Percentiles rank a stretch among this genome's conserved stretches.
Conservation (phyloP, 2,113 vertebrate genomes). For the Loxodonta africana region DNA sequence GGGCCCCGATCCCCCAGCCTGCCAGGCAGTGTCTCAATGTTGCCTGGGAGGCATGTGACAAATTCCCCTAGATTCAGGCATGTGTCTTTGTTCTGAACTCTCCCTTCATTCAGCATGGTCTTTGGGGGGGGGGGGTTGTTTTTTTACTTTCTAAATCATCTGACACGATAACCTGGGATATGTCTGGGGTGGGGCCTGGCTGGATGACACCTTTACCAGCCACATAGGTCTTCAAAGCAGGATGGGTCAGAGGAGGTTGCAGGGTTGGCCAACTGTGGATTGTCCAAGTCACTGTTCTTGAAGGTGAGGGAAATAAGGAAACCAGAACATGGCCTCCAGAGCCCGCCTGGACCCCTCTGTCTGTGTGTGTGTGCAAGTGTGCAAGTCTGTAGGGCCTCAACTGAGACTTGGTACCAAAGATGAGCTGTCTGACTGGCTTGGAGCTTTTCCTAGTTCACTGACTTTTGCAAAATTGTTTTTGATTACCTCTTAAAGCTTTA, state of each 20-base stretch:
- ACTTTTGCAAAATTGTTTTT: background rate
- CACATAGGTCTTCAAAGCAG: background rate
- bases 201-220: too few relatives aligned
- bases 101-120: constrained; percentile 85
- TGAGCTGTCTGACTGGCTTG: background rate
- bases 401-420: background rate
- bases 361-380: background rate
- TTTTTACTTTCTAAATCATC: background rate
- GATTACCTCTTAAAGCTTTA: background rate
- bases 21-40: background rate
- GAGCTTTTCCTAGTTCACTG: background rate
- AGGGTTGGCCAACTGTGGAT: too few relatives aligned
- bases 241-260: background rate
- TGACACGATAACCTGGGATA: background rate
- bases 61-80: background rate
- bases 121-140: constrained; percentile 17
- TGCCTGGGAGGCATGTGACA: background rate
- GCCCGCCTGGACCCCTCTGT: background rate
- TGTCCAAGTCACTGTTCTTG: background rate
- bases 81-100: constrained; percentile 78
- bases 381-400: too few relatives aligned
- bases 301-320: background rate
- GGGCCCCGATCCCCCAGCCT: background rate
- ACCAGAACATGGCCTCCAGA: background rate
- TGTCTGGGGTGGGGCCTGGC: background rate